Conservation (phyloP, 2,113 vertebrate species). For the Rhodinocichla rosea region DNA sequence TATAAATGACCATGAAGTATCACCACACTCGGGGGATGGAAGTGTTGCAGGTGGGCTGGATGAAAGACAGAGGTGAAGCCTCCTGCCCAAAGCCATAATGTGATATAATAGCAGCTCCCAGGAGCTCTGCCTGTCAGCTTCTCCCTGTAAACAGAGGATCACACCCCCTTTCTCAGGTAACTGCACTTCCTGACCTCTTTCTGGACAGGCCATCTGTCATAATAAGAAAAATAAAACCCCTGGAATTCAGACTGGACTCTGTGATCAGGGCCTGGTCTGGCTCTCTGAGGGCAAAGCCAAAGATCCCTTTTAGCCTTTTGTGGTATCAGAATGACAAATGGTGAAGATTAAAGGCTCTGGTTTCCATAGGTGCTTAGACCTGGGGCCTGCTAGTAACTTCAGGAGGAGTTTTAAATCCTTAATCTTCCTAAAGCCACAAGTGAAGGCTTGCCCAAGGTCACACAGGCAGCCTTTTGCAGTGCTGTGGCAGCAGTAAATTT, state of each 20-base stretch:
- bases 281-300: not conserved
- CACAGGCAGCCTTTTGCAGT: not conserved
- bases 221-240: not conserved
- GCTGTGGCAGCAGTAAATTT: constrained; percentile 12
- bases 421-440: not conserved
- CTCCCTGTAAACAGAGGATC: not conserved
- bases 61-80: not conserved
- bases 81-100: not conserved
- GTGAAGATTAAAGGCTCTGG: not conserved
- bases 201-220: not conserved
- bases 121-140: not conserved
- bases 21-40: fast-evolving
- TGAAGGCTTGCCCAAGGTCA: constrained; percentile 1
- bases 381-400: not conserved
- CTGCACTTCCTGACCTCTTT: not conserved
- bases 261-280: not conserved
- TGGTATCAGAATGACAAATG: not conserved
- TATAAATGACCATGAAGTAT: not conserved
- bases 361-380: not conserved
- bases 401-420: not conserved
- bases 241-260: not conserved
- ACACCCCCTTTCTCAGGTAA: not conserved
- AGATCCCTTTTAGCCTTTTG: not conserved
- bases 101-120: not conserved
- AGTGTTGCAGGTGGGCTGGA: not conserved